phyloP scores from a whole-genome alignment of 1,140 invertebrate genomes.

The Littorina saxatilis region DNA sequence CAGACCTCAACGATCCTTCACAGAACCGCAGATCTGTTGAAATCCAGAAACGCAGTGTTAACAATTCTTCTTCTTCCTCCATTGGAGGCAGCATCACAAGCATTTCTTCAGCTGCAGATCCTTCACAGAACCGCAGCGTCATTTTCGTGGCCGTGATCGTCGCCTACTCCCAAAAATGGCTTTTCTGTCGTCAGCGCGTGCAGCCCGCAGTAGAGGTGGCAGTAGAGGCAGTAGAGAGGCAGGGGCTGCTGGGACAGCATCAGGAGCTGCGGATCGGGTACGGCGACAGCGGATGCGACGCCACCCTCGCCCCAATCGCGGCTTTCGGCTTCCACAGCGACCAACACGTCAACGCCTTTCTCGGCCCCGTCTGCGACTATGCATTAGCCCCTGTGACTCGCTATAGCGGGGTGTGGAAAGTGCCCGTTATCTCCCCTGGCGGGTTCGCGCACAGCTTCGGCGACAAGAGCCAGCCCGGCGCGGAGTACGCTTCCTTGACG shows the following conservation, averaged over 20 bases:
- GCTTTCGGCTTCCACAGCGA: constrained; percentile 42
- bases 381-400: constrained; percentile 92
- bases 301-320: constrained; percentile 46
- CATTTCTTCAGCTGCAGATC: too few species aligned
- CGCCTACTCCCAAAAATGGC: constrained; percentile 80
- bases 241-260: constrained; percentile 67
- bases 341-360: constrained; percentile 84
- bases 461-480: constrained; percentile 44
- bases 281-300: constrained; percentile 34
- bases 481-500: constrained; percentile 61
- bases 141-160: constrained; percentile 81
- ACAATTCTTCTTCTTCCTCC: too few species aligned
- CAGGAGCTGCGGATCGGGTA: constrained; percentile 11
- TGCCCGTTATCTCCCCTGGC: constrained; percentile 90
- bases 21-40: too few species aligned
- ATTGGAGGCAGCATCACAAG: too few species aligned
- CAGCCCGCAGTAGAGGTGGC: constrained; percentile 85
- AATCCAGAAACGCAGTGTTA: too few species aligned
- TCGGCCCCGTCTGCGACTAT: constrained; percentile 94
- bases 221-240: constrained; percentile 77
- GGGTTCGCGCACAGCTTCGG: constrained; percentile 88
- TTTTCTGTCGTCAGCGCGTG: constrained; percentile 83
- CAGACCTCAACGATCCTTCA: too few species aligned
- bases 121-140: background rate
- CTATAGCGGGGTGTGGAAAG: constrained; percentile 90